Evolutionary conservation across 2,113 vertebrate species (phyloP).

Genomic region (Phrynosoma blainvillii): DNA sequence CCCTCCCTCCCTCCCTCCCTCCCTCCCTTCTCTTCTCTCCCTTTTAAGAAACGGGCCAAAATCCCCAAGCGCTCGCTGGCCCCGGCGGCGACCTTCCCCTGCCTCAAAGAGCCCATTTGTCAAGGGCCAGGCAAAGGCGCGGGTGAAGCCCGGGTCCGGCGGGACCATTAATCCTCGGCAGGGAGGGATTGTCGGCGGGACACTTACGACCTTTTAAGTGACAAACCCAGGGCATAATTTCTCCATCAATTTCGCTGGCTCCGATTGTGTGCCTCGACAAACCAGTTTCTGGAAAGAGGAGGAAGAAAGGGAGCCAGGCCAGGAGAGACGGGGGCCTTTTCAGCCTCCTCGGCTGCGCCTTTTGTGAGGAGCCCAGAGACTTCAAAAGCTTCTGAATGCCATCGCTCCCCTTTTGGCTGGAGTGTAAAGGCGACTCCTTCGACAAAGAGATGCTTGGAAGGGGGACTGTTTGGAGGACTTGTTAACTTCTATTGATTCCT

Average conservation of each 20-base stretch:
- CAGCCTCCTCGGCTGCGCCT: slow-evolving; percentile 98
- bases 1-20: too few relatives aligned
- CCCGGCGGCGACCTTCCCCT: slow-evolving; percentile 99
- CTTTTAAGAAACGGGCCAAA: not conserved
- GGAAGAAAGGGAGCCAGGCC: too few relatives aligned
- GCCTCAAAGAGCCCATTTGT: slow-evolving; percentile 99
- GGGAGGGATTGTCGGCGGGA: slow-evolving; percentile 97
- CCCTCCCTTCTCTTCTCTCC: slow-evolving; percentile 68
- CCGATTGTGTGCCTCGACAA: slow-evolving; percentile 94
- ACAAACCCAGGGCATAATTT: slow-evolving; percentile 99
- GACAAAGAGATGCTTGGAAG: slow-evolving; percentile 89
- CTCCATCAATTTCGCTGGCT: slow-evolving; percentile 98
- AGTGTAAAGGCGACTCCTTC: slow-evolving; percentile 90
- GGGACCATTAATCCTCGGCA: slow-evolving; percentile 99
- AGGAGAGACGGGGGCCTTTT: slow-evolving; percentile 98
- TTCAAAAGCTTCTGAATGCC: slow-evolving; percentile 98
- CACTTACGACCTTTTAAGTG: slow-evolving; percentile 99
- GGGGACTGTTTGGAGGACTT: slow-evolving; percentile 94
- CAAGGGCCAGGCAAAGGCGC: slow-evolving; percentile 99
- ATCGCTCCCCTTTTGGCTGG: slow-evolving; percentile 83
- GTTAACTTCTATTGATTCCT: slow-evolving; percentile 99
- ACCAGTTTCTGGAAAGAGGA: slow-evolving; percentile 94
- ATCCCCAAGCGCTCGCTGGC: slow-evolving; percentile 77
- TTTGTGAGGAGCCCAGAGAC: slow-evolving; percentile 92
- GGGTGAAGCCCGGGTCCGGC: slow-evolving; percentile 98